Evolutionary conservation across 2,797 vertebrate species (phyloP).

Genomic region (Dicrostonyx torquatus): DNA sequence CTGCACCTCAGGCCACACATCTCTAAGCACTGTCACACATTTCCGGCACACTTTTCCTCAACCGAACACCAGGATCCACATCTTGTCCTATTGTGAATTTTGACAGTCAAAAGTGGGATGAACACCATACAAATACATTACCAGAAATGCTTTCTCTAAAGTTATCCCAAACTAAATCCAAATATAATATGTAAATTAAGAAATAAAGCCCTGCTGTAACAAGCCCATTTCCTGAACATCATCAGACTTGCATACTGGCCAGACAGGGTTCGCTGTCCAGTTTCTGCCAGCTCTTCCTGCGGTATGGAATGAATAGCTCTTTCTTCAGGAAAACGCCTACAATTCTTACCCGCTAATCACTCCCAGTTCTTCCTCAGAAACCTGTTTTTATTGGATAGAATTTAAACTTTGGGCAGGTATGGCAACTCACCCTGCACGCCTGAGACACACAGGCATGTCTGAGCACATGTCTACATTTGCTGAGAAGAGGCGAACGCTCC

Average conservation of each 20-base stretch:
- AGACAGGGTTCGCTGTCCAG: neutral
- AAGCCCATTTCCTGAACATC: neutral
- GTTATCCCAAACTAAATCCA: constrained; percentile 7
- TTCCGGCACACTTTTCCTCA: neutral
- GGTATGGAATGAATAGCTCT: neutral
- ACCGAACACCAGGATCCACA: neutral
- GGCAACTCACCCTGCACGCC: neutral
- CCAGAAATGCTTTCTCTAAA: constrained; percentile 4
- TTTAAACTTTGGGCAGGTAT: neutral
- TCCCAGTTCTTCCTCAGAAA: neutral
- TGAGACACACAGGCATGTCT: neutral
- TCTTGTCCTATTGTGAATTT: neutral
- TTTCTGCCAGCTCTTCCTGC: neutral
- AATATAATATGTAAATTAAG: neutral
- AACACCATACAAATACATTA: neutral
- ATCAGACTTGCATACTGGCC: neutral
- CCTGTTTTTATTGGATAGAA: neutral
- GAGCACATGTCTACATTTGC: neutral
- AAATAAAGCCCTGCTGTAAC: neutral
- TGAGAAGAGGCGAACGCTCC: neutral
- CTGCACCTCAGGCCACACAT: neutral
- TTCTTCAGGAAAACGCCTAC: neutral
- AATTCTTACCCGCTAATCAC: neutral
- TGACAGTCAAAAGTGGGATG: neutral
- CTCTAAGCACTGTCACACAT: neutral